Conservation (phyloP, 2,888 invertebrate genomes). For the Diachrysia chrysitis region DNA sequence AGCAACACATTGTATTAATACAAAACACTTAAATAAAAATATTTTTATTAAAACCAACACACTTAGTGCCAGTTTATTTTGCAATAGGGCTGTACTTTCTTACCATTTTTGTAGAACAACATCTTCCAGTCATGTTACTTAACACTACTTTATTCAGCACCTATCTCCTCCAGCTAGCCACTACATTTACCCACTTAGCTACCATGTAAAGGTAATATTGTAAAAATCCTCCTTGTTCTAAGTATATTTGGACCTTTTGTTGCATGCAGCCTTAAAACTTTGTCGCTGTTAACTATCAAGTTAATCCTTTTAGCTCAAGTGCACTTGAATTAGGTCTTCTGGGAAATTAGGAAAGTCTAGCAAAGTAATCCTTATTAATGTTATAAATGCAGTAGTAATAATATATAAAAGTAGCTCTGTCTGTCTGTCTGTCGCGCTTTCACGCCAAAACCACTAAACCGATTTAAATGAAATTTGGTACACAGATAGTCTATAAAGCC, state of each 20-base stretch:
- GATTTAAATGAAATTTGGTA: too few species aligned
- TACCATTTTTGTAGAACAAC: conserved; percentile 25
- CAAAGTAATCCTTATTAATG: not conserved
- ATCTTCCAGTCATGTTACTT: conserved; percentile 57
- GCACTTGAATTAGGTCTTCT: not conserved
- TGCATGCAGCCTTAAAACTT: conserved; percentile 17
- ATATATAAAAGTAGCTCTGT: too few species aligned
- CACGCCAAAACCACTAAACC: too few species aligned
- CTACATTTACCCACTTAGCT: conserved; percentile 47
- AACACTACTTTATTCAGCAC: conserved; percentile 66
- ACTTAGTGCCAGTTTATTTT: too few species aligned
- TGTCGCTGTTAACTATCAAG: conserved; percentile 8
- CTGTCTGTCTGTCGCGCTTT: too few species aligned
- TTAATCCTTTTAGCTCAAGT: conserved; percentile 7
- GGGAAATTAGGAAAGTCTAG: not conserved
- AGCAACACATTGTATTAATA: too few species aligned
- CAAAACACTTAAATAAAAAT: too few species aligned
- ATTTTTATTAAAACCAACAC: too few species aligned
- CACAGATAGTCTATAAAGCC: too few species aligned
- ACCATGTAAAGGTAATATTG: conserved; percentile 48
- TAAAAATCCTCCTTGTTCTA: conserved; percentile 11
- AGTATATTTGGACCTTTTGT: not conserved
- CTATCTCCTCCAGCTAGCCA: conserved; percentile 28
- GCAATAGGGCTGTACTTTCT: too few species aligned
- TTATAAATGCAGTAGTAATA: too few species aligned